Base-by-base conservation (phyloP, 2,888 invertebrate species). In the Patella depressa region DNA sequence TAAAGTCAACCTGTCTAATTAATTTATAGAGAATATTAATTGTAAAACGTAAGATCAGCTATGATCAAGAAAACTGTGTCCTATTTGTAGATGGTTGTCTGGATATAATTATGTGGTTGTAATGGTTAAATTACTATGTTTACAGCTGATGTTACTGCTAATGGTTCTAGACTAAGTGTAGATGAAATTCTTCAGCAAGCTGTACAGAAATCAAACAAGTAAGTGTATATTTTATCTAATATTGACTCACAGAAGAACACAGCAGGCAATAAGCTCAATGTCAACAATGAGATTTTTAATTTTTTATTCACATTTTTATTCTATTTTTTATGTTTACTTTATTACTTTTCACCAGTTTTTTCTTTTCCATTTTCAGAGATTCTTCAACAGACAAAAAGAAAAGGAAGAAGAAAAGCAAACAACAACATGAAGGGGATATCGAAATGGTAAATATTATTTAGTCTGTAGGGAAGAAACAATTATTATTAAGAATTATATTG, bases 161-260 rank as follows among this genome's bases (percentile, higher is more conserved):
- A 45, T 45, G 79, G 71, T 73, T 77, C 82, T 45, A 85, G 83
- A 73, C 78, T 84, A 55, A 85, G 84, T 78, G 85, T 88, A 77
- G 85, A 88, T 78, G 78, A 85, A 76, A 76, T 88, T 12, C 80
- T 88, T 34, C 85, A 88, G 71, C 86, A 88, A 77, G 88, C 87
- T 79, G 87, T 87, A 24, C 82, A 80, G 73, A 85, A 88, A 76
- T 82, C 85, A n/a, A 82, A 85, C 59, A 84, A 85, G 88, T 88
- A 79, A 81, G 87, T 80, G 53, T 34, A 53, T 29, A 45, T 45
- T 45, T 24, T 24, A 24, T 24, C 45, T 45, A 45, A 45, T 45
- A 45, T 45, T 45, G 45, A 45, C 45, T 45, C 7, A 45, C 9
- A 9, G 19, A 5, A 72, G 34, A 29, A 17, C 29, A 17, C 14